A percentile compares a stretch with the other conserved stretches of the same genome.
Evolutionary conservation across 2,113 vertebrate species (phyloP).

Genomic region (Sphaerodactylus townsendi): DNA sequence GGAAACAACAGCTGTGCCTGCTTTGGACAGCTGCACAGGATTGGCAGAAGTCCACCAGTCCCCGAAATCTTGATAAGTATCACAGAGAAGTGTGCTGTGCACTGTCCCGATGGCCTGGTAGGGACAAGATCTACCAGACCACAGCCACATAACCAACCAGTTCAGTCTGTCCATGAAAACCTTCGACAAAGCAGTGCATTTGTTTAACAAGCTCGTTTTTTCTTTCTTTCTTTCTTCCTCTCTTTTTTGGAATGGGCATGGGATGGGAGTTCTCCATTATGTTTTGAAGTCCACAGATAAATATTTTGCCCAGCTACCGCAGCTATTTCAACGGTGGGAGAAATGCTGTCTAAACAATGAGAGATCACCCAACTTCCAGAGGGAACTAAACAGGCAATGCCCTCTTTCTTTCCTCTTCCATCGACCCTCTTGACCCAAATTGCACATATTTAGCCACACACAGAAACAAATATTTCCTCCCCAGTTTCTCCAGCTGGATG

Average conservation of each 20-base stretch:
- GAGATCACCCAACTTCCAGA: not conserved
- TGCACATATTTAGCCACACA: not conserved
- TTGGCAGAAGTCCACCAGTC: not conserved
- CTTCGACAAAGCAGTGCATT: not conserved
- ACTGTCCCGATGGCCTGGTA: too few relatives aligned
- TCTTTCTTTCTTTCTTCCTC: too few relatives aligned
- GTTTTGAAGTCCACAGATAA: not conserved
- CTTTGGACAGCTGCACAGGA: not conserved
- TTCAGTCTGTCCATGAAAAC: too few relatives aligned
- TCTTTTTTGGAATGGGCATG: not conserved
- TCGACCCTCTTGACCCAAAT: not conserved
- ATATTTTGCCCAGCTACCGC: not conserved
- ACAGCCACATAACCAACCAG: too few relatives aligned
- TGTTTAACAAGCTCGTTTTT: not conserved
- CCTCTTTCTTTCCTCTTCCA: not conserved
- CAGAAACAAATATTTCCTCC: slow-evolving; percentile 9
- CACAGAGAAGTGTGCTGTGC: too few relatives aligned
- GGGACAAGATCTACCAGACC: too few relatives aligned
- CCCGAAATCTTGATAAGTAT: too few relatives aligned
- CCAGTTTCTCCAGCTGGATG: slow-evolving; percentile 3
- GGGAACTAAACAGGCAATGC: not conserved
- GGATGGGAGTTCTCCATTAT: not conserved
- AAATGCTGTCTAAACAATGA: not conserved
- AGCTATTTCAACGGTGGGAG: not conserved
- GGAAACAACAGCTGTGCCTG: too few relatives aligned